phyloP scores from a whole-genome alignment of 1,140 invertebrate species.

The Hycleus phaleratus region DNA sequence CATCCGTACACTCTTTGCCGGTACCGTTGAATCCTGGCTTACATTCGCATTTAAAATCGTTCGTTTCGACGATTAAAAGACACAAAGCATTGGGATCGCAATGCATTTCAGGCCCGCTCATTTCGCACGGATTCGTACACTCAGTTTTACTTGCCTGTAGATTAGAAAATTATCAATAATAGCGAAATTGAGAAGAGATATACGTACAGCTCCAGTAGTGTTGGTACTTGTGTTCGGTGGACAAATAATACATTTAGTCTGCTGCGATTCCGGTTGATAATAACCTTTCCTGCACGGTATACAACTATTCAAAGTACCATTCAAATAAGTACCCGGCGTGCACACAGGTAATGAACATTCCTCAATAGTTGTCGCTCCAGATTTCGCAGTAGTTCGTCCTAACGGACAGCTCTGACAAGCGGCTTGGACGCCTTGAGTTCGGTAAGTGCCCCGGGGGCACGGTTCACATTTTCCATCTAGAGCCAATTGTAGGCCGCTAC shows the following conservation, averaged over 20 bases:
- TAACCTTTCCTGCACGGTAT: slow-evolving; percentile 83
- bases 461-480: slow-evolving; percentile 85
- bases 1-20: slow-evolving; percentile 73
- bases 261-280: slow-evolving; percentile 87
- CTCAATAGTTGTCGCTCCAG: slow-evolving; percentile 73
- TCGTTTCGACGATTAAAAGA: slow-evolving; percentile 73
- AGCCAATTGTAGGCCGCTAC: slow-evolving; percentile 79
- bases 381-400: slow-evolving; percentile 78
- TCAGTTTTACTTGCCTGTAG: slow-evolving; percentile 66
- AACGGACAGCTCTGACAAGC: slow-evolving; percentile 82
- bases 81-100: slow-evolving; percentile 87
- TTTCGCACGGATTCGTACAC: slow-evolving; percentile 87
- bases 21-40: slow-evolving; percentile 90
- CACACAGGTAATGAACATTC: slow-evolving; percentile 90
- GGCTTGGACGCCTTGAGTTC: slow-evolving; percentile 79
- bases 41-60: slow-evolving; percentile 86
- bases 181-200: background rate
- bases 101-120: slow-evolving; percentile 72
- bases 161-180: slow-evolving; percentile 12
- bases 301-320: slow-evolving; percentile 77
- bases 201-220: slow-evolving; percentile 65
- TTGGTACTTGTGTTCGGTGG: slow-evolving; percentile 89
- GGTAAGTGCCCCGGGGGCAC: slow-evolving; percentile 84
- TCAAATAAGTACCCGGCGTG: slow-evolving; percentile 75
- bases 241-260: slow-evolving; percentile 80